Base-by-base conservation (phyloP, 2,797 vertebrate species). In the Melanotaenia trifasciata region DNA sequence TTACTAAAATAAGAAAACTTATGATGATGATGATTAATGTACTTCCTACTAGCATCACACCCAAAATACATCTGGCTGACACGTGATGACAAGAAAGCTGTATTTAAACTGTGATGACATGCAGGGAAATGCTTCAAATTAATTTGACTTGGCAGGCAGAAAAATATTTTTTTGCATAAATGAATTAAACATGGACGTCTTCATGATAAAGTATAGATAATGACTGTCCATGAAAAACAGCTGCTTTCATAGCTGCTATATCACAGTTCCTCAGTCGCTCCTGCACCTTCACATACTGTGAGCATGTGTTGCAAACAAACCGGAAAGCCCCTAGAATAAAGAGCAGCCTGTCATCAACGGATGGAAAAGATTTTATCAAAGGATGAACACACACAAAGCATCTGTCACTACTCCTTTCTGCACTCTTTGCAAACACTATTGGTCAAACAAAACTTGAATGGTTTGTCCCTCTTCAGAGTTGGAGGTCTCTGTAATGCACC, bases 331-430 rank as follows among this genome's bases (percentile, higher is more conserved):
- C 64, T 16, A 43, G 10, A 67, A 59, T 45, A 57, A 78, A 69
- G 71, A 70, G 33, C 32, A 20, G 77, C 14, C 63, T 70, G 74
- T 75, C 84, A 81, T 75, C 76, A 64, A 67, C 60, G 54, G 62
- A 75, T 35, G n/a, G 38, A 74, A 58, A 28, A 38, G 64, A 58
- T 70, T 77, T 78, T 63, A 86, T 77, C 62, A 58, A 28, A 24
- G 74, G 70, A 85, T 76, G 85, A 87, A 57, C 77, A 75, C 78
- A 79, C 74, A 90, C 84, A 91, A 89, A 87, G 74, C 60, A 0
- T 58, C 76, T 72, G 80, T 86, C 85, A 77, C 71, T 50, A 67
- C 71, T 72, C 77, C 76, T 83, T 79, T 83, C 53, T 22, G 13
- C 58, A 43, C 58, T 59, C 70, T 56, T 64, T 28, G n/a, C 75